These are phyloP conservation scores for Ophraella communa DNA, from an alignment of 2,888 invertebrate genomes.

Conservation along the genomic window DNA sequence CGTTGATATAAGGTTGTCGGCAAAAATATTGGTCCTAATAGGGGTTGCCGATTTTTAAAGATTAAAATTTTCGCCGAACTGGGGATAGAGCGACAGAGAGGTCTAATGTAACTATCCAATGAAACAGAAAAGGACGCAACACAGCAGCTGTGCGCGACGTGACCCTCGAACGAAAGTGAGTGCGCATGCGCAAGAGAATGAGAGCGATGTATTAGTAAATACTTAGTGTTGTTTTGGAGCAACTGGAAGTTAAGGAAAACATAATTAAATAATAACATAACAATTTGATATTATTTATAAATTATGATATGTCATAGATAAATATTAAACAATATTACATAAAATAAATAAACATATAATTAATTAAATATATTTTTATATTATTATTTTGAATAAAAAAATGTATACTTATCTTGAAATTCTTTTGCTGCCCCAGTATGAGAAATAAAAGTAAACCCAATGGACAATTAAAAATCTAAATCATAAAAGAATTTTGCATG, in stretches of 20 bases:
- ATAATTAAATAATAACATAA: neutral
- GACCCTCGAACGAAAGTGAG: neutral
- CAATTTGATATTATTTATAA: conserved; percentile 2
- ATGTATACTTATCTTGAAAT: no score
- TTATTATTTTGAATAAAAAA: no score
- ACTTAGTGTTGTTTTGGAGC: conserved; percentile 5
- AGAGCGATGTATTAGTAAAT: conserved; percentile 9
- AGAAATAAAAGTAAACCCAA: no score
- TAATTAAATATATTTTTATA: no score
- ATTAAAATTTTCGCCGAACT: conserved; percentile 5
- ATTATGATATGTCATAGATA: neutral
- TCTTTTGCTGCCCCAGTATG: no score
- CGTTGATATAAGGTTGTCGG: conserved; percentile 3
- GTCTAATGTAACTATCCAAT: conserved; percentile 4
- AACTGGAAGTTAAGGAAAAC: neutral
- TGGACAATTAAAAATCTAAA: no score
- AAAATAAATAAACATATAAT: no score
- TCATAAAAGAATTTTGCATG: no score
- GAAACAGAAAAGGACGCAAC: conserved; percentile 5
- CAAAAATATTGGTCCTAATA: conserved; percentile 6
- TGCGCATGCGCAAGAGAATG: conserved; percentile 6
- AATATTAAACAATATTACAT: no score
- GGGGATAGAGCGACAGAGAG: conserved; percentile 1
- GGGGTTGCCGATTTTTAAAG: conserved; percentile 11
- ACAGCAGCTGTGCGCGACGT: neutral